A percentile compares a stretch with the other conserved stretches of the same genome.
These are phyloP conservation scores for Thymallus thymallus DNA, from an alignment of 2,113 vertebrate genomes.

Conservation along the genomic window DNA sequence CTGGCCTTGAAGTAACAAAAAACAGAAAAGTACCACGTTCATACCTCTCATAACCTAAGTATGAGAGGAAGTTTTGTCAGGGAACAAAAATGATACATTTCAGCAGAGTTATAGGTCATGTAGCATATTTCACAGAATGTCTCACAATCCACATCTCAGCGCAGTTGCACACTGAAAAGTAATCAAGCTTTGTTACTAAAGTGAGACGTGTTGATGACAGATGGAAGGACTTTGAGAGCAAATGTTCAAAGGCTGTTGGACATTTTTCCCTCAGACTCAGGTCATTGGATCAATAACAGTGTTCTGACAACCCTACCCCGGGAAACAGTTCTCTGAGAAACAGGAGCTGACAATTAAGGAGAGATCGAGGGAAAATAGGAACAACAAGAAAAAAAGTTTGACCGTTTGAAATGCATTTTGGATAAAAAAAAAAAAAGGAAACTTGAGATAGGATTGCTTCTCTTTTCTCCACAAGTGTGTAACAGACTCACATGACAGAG, in stretches of 20 bases:
- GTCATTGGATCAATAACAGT: constrained; percentile 40
- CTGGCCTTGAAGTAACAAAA: too few relatives aligned
- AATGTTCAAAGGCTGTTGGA: constrained; percentile 33
- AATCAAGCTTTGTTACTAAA: constrained; percentile 42
- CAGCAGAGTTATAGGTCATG: constrained; percentile 33
- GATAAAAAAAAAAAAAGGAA: neutral
- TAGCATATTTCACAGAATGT: constrained; percentile 24
- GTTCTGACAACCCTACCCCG: neutral
- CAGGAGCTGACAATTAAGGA: neutral
- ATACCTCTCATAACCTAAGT: too few relatives aligned
- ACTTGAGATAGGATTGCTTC: too few relatives aligned
- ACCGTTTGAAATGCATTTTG: too few relatives aligned
- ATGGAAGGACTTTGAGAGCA: constrained; percentile 5
- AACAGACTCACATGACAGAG: neutral
- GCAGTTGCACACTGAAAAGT: constrained; percentile 27
- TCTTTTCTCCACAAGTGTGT: too few relatives aligned
- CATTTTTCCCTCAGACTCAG: constrained; percentile 18
- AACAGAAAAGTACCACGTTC: too few relatives aligned
- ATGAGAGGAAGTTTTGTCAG: neutral
- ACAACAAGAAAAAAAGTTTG: neutral
- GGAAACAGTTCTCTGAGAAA: constrained; percentile 18
- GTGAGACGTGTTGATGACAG: constrained; percentile 31
- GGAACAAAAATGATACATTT: constrained; percentile 22
- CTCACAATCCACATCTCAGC: neutral
- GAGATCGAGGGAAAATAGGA: neutral